Conservation (phyloP, 2,888 invertebrate species). For the Cheilosia pagana region DNA sequence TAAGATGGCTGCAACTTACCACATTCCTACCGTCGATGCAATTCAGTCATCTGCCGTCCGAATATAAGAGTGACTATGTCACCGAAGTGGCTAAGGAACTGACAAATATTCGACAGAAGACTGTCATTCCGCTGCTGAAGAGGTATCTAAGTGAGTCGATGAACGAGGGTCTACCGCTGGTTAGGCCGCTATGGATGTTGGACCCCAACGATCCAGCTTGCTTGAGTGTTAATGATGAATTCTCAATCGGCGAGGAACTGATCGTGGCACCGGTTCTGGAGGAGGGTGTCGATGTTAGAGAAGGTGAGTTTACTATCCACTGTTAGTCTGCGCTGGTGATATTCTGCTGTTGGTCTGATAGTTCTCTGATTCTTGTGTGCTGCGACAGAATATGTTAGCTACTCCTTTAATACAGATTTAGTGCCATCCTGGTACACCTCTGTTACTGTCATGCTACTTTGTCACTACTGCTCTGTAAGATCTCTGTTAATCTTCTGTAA, state of each 20-base stretch:
- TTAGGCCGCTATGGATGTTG: constrained; percentile 95
- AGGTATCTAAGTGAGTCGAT: constrained; percentile 91
- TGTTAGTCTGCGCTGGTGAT: no score
- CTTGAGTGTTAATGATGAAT: constrained; percentile 91
- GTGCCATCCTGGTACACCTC: no score
- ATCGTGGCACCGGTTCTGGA: constrained; percentile 94
- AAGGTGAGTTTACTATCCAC: constrained; percentile 83
- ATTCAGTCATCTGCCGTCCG: constrained; percentile 94
- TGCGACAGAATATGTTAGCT: no score
- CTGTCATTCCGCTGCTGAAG: constrained; percentile 90
- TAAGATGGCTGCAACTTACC: constrained; percentile 95
- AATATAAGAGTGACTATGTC: constrained; percentile 91
- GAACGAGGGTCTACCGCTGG: constrained; percentile 92
- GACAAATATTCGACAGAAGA: constrained; percentile 89
- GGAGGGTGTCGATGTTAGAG: constrained; percentile 88
- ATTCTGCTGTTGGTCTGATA: no score
- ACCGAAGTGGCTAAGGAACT: constrained; percentile 90
- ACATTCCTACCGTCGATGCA: constrained; percentile 96
- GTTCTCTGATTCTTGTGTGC: no score
- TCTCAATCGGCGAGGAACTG: constrained; percentile 94
- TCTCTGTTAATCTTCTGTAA: no score
- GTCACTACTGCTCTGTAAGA: no score
- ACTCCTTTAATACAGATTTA: no score
- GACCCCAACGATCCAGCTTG: constrained; percentile 91
- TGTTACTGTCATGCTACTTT: no score